A percentile compares a stretch with the other conserved stretches of the same genome.
These are phyloP conservation scores for Drosophila stalkeri DNA, from an alignment of 2,888 invertebrate genomes.

Conservation along the genomic window DNA sequence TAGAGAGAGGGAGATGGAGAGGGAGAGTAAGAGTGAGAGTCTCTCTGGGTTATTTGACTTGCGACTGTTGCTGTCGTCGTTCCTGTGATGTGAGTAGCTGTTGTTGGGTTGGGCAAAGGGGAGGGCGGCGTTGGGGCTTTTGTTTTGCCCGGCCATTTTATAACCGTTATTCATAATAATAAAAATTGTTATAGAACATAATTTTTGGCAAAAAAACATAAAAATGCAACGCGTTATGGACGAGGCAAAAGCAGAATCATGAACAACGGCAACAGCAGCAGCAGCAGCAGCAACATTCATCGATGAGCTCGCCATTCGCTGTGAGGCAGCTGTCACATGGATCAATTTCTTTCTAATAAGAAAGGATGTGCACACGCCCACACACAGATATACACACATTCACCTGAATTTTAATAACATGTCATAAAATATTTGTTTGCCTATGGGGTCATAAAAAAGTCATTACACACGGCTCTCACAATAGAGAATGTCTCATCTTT, in stretches of 20 bases:
- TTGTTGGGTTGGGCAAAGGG: not conserved
- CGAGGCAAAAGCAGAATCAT: constrained; percentile 29
- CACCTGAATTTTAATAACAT: constrained; percentile 78
- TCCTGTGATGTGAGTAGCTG: constrained; percentile 14
- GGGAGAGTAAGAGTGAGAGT: constrained; percentile 13
- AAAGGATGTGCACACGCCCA: constrained; percentile 41
- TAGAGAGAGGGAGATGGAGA: not conserved
- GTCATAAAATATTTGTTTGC: constrained; percentile 76
- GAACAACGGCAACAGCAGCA: not conserved
- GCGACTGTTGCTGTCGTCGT: constrained; percentile 63
- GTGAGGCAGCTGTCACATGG: constrained; percentile 40
- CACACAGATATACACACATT: constrained; percentile 18
- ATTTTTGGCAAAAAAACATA: constrained; percentile 76
- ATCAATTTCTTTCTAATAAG: constrained; percentile 80
- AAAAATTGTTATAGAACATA: constrained; percentile 82
- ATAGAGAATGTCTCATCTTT: constrained; percentile 26
- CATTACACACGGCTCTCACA: constrained; percentile 63
- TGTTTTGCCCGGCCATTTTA: constrained; percentile 72
- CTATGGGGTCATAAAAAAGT: constrained; percentile 78
- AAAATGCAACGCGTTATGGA: constrained; percentile 74
- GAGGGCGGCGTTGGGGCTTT: constrained; percentile 29
- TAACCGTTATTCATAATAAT: constrained; percentile 80
- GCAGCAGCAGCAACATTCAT: constrained; percentile 8
- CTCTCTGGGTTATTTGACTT: constrained; percentile 60
- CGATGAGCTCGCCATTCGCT: constrained; percentile 17